phyloP scores from a whole-genome alignment of 1,140 invertebrate genomes.

The Cephus cinctus region DNA sequence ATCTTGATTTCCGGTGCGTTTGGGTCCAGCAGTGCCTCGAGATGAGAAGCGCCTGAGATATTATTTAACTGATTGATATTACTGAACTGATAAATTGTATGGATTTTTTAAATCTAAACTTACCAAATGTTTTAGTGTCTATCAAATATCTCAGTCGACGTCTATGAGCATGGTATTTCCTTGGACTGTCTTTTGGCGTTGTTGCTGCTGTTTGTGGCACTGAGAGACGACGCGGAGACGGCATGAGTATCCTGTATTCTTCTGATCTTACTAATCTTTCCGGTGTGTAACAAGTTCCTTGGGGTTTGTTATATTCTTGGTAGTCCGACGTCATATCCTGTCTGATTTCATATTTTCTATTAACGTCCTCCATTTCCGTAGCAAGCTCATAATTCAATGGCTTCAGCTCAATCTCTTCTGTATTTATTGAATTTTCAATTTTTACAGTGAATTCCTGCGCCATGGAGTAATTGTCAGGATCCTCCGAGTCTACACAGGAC shows the following conservation, averaged over 20 bases:
- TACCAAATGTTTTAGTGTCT: constrained; percentile 29
- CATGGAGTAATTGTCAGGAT: constrained; percentile 21
- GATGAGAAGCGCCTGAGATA: constrained; percentile 23
- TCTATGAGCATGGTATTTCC: constrained; percentile 7
- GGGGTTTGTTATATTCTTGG: constrained; percentile 1
- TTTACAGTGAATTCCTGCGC: constrained; percentile 21
- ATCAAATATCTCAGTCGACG: constrained; percentile 24
- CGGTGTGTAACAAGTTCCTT: constrained; percentile 39
- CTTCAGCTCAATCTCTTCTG: constrained; percentile 26
- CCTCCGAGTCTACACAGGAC: constrained; percentile 31
- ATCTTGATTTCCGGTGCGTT: neutral
- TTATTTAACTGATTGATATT: neutral
- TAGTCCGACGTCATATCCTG: no score
- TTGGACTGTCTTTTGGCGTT: constrained; percentile 7
- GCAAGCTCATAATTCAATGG: no score
- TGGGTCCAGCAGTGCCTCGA: constrained; percentile 20
- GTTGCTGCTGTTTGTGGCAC: neutral
- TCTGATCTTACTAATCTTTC: constrained; percentile 41
- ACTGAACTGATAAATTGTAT: neutral
- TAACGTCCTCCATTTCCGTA: no score
- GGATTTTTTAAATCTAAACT: constrained; percentile 7
- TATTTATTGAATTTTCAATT: no score
- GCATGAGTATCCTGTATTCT: constrained; percentile 41
- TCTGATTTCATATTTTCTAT: no score
- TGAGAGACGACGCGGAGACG: constrained; percentile 32